These are phyloP conservation scores for Strigamia crassipes DNA, from an alignment of 2,888 invertebrate species.

Conservation along the genomic window DNA sequence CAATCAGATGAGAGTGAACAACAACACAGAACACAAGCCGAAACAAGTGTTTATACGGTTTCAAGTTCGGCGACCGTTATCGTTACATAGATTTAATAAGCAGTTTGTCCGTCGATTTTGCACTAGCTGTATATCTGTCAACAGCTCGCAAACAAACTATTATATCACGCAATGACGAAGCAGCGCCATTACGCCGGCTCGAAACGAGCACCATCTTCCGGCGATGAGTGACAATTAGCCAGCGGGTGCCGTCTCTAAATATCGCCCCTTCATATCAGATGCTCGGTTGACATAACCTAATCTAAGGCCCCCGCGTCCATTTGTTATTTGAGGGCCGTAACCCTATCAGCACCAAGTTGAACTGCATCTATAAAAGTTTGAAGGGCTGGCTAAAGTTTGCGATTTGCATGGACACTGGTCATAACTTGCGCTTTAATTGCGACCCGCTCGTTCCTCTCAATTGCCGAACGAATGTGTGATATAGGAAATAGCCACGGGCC, in stretches of 20 bases:
- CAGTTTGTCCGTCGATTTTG: neutral
- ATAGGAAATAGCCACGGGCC: neutral
- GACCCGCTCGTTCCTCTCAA: neutral
- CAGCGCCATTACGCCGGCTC: neutral
- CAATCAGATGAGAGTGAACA: no score
- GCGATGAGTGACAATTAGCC: slow-evolving; percentile 37
- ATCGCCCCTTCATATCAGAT: slow-evolving; percentile 18
- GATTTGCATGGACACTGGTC: slow-evolving; percentile 27
- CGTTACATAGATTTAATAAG: slow-evolving; percentile 6
- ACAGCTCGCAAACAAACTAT: slow-evolving; percentile 25
- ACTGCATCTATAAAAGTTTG: slow-evolving; percentile 10
- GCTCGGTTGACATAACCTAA: slow-evolving; percentile 14
- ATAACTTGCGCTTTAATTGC: slow-evolving; percentile 15
- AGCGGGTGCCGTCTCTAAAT: slow-evolving; percentile 23
- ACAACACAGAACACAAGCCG: no score
- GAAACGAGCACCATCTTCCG: slow-evolving; percentile 35
- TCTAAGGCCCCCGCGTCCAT: slow-evolving; percentile 12
- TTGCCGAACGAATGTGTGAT: neutral
- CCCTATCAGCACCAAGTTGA: slow-evolving; percentile 31
- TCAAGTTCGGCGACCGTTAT: neutral
- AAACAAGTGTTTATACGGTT: neutral
- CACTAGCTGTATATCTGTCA: slow-evolving; percentile 27
- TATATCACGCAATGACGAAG: neutral
- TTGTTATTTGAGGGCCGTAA: slow-evolving; percentile 26
- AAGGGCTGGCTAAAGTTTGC: neutral